phyloP scores from a whole-genome alignment of 2,113 vertebrate genomes.

The Furnarius figulus region DNA sequence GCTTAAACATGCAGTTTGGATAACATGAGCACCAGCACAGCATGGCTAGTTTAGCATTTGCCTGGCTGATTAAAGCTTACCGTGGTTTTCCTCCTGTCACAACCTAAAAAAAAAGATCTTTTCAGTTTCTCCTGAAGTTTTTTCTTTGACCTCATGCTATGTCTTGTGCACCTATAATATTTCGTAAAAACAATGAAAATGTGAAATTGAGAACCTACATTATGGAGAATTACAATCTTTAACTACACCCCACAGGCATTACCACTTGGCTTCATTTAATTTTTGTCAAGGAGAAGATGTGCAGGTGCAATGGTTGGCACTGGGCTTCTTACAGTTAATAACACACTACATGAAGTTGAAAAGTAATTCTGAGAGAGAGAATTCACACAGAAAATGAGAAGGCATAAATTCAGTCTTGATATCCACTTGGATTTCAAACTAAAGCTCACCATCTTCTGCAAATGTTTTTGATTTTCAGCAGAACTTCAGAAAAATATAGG shows the following conservation, averaged over 20 bases:
- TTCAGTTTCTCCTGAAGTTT: neutral
- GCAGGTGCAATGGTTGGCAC: neutral
- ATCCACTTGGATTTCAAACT: neutral
- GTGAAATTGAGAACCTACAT: neutral
- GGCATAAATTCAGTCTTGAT: neutral
- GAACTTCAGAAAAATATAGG: neutral
- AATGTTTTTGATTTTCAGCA: neutral
- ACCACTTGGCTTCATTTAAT: neutral
- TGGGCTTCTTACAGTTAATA: neutral
- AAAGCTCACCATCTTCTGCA: neutral
- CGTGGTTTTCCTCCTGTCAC: neutral
- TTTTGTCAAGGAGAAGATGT: neutral
- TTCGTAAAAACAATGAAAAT: neutral
- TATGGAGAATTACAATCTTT: neutral
- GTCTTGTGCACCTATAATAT: neutral
- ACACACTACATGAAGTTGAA: neutral
- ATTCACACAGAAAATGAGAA: neutral
- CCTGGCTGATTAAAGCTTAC: neutral
- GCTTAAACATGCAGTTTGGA: neutral
- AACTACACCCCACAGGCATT: accelerated
- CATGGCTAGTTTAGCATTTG: neutral
- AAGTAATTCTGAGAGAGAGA: neutral
- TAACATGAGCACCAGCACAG: neutral
- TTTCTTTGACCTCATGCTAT: neutral
- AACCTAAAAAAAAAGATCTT: accelerated